These are phyloP conservation scores for Scaptomyza tumidula DNA, from an alignment of 2,888 invertebrate genomes.

Conservation along the genomic window DNA sequence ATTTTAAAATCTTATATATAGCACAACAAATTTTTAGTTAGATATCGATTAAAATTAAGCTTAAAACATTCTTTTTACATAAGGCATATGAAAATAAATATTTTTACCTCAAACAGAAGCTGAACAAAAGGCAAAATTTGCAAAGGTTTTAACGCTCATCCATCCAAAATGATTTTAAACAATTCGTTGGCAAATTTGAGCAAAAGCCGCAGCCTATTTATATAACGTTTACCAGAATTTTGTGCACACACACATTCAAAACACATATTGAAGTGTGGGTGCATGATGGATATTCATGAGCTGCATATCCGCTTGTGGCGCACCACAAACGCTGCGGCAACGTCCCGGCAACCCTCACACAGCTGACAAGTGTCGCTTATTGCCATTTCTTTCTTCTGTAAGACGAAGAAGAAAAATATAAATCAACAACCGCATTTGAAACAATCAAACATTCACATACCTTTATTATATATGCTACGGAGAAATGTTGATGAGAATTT, in stretches of 20 bases:
- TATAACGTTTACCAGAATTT: slow-evolving; percentile 62
- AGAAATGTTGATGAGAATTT: no score
- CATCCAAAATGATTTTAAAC: slow-evolving; percentile 34
- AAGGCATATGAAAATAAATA: not conserved
- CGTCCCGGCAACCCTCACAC: not conserved
- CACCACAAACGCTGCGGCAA: slow-evolving; percentile 71
- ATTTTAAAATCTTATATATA: not conserved
- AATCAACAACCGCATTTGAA: no score
- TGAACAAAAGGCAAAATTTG: slow-evolving; percentile 26
- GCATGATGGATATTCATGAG: slow-evolving; percentile 16
- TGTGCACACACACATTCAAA: slow-evolving; percentile 5
- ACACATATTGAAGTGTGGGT: slow-evolving; percentile 15
- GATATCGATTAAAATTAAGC: no score
- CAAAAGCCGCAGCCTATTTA: slow-evolving; percentile 67
- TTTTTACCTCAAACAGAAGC: slow-evolving; percentile 7
- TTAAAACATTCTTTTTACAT: no score
- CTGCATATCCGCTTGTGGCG: slow-evolving; percentile 65
- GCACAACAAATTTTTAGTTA: no score
- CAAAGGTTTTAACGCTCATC: slow-evolving; percentile 54
- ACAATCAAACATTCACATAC: no score
- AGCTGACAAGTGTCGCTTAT: slow-evolving; percentile 20
- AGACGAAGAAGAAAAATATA: no score
- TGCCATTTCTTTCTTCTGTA: no score
- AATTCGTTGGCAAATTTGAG: slow-evolving; percentile 61
- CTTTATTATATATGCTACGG: no score